phyloP scores from a whole-genome alignment of 2,888 invertebrate species.

The Pelosia muscerda region DNA sequence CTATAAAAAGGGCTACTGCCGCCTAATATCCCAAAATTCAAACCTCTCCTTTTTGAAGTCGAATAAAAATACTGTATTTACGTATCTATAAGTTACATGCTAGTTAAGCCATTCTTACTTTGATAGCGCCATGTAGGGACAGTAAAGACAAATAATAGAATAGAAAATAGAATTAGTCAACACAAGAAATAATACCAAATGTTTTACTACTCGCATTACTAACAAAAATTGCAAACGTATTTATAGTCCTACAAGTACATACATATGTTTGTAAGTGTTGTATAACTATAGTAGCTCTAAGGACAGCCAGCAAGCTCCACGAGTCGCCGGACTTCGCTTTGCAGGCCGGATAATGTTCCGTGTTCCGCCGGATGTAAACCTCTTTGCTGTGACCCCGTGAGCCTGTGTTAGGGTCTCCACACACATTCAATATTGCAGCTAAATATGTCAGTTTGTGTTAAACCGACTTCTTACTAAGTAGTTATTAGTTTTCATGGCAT shows the following conservation, averaged over 20 bases:
- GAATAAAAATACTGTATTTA: too few relatives aligned
- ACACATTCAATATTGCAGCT: not conserved
- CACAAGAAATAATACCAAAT: not conserved
- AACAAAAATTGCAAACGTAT: not conserved
- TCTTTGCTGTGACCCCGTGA: constrained; percentile 13
- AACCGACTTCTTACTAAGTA: not conserved
- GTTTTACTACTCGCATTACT: not conserved
- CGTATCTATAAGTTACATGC: too few relatives aligned
- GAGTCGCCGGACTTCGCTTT: constrained; percentile 23
- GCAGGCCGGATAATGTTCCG: constrained; percentile 19
- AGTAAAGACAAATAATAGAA: too few relatives aligned
- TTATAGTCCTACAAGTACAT: too few relatives aligned
- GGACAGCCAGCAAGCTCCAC: not conserved
- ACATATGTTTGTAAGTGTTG: not conserved
- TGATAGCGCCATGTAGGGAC: too few relatives aligned
- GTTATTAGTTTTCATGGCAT: not conserved
- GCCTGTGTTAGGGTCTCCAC: not conserved
- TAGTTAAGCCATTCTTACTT: too few relatives aligned
- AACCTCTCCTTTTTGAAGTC: too few relatives aligned
- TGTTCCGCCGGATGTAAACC: constrained; percentile 14
- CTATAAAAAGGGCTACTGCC: too few relatives aligned
- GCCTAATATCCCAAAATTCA: too few relatives aligned
- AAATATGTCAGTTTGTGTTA: not conserved
- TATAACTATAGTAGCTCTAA: not conserved
- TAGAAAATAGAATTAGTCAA: not conserved